Conservation (phyloP, 2,888 invertebrate genomes). For the Malthinus seriepunctatus region DNA sequence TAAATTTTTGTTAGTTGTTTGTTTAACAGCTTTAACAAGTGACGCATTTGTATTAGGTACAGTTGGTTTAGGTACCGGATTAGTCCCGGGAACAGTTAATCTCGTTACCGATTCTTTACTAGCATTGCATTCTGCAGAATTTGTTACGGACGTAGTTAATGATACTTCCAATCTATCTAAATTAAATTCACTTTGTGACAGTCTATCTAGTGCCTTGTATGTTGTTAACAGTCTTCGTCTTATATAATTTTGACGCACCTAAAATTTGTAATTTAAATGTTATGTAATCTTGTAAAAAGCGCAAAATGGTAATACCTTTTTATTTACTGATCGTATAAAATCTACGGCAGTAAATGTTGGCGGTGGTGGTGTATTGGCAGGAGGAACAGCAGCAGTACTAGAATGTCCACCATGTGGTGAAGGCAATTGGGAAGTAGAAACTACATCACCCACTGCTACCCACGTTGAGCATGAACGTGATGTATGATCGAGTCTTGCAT, state of each 20-base stretch:
- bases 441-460: conserved; percentile 81
- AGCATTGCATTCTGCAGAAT: conserved; percentile 35
- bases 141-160: conserved; percentile 57
- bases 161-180: conserved; percentile 72
- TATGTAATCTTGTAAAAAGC: background rate
- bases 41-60: conserved; percentile 48
- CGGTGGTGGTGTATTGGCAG: conserved; percentile 54
- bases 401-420: conserved; percentile 74
- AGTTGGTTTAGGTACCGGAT: conserved; percentile 42
- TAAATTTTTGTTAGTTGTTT: conserved; percentile 57
- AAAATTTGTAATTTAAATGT: conserved; percentile 2
- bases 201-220: conserved; percentile 77
- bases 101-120: conserved; percentile 24
- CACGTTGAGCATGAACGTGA: conserved; percentile 81
- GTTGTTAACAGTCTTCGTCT: conserved; percentile 76
- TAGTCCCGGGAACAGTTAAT: conserved; percentile 44
- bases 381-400: conserved; percentile 33
- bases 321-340: conserved; percentile 76
- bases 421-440: conserved; percentile 78
- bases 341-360: conserved; percentile 67
- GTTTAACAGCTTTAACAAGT: conserved; percentile 52
- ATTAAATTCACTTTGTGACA: conserved; percentile 86
- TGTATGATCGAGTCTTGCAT: conserved; percentile 61
- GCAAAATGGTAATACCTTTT: conserved; percentile 61
- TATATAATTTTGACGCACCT: conserved; percentile 82